Evolutionary conservation across 2,888 invertebrate species (phyloP), one percentile per base, ranked within the genome.

Genomic region (Diadegma fenestrale): DNA sequence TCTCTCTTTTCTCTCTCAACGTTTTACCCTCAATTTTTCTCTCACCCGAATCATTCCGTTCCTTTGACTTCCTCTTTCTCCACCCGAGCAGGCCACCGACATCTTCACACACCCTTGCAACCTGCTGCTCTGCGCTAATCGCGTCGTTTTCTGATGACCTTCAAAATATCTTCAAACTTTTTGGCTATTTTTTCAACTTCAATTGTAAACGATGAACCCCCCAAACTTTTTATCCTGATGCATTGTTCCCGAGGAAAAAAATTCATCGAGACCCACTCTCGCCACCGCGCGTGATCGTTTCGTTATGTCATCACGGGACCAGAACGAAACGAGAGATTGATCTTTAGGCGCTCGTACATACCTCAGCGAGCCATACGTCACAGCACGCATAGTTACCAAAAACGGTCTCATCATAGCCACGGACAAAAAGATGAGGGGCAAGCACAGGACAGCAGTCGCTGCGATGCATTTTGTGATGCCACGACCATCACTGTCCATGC

Each of bases 11-110:
- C 30, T 71, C 48, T 54, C 68, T 48, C 77, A 19, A 45, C 58
- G 64, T 58, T 61, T 33, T 43, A 69, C 54, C 76, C 77, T 82
- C 61, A 69, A 71, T 84, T 88, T 80, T 80, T 79, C 85, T 81
- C 68, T 81, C 76, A 33, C 69, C 54, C 63, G 30, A 37, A 69
- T 66, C 43, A 26, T 58, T 79, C 41, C 17, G 76, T 58, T 43
- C 58, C 64, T 43, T 79, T 61, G 43, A 45, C n/a, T 63, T 17
- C 43, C 37, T 71, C 66, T 81, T 73, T 61, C 45, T 78, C 75
- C 51, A 37, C 73, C 69, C 33, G 45, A 30, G 30, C 30, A 22
- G 41, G 30, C 17, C 80, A 37, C 58, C 37, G 63, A 79, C 71
- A 66, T 54, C 68, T 66, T 45, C 58, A 51, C 58, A 51, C 58